phyloP scores from a whole-genome alignment of 1,140 invertebrate species.

The Heliconius melpomene region DNA sequence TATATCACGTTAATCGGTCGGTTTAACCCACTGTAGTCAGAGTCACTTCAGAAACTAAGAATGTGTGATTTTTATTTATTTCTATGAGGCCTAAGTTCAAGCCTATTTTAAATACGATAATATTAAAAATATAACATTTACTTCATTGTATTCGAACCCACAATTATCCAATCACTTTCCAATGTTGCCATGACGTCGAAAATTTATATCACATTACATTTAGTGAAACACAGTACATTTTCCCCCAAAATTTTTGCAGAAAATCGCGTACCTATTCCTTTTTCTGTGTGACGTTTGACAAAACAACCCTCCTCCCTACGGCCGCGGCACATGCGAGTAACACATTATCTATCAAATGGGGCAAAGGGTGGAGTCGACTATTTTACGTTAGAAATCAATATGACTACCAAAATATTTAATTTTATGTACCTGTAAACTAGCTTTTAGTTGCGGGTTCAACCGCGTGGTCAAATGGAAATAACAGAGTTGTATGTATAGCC shows the following conservation, averaged over 20 bases:
- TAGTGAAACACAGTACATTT: not conserved
- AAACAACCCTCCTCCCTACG: conserved; percentile 60
- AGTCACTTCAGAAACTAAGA: too few species aligned
- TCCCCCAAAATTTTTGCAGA: conserved; percentile 8
- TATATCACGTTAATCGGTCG: too few species aligned
- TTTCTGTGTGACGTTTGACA: conserved; percentile 65
- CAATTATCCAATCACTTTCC: not conserved
- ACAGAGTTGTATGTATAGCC: too few species aligned
- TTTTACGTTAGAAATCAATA: conserved; percentile 6
- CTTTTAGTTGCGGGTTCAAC: too few species aligned
- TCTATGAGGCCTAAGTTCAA: too few species aligned
- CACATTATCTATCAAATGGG: conserved; percentile 74
- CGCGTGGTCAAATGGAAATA: too few species aligned
- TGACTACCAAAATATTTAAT: too few species aligned
- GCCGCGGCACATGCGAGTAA: conserved; percentile 64
- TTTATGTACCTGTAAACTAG: too few species aligned
- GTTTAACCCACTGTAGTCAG: too few species aligned
- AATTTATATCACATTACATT: not conserved
- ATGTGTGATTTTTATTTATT: too few species aligned
- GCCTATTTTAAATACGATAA: not conserved
- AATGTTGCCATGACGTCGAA: not conserved
- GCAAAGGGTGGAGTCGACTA: conserved; percentile 48
- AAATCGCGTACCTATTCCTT: conserved; percentile 24
- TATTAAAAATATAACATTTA: not conserved
- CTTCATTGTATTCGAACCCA: not conserved